Percentiles rank a stretch among this genome's conserved stretches.
Evolutionary conservation across 2,113 vertebrate species (phyloP).

Genomic region (Nothoprocta perdicaria): DNA sequence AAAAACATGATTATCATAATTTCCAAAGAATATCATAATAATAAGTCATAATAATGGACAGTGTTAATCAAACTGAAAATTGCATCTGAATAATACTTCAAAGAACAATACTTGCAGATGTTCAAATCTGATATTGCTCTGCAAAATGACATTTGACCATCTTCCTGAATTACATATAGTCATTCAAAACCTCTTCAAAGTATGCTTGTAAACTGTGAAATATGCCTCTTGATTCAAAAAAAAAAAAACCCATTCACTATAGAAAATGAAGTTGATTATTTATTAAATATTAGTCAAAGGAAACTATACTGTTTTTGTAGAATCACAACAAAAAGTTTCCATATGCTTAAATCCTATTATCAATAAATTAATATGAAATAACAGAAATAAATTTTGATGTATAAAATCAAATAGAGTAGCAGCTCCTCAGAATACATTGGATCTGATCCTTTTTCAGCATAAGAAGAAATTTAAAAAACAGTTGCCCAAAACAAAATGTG

Average conservation of each 20-base stretch:
- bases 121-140: not conserved
- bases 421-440: not conserved
- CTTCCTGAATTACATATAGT: not conserved
- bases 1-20: not conserved
- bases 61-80: not conserved
- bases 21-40: not conserved
- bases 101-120: not conserved
- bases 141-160: not conserved
- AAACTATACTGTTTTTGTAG: not conserved
- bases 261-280: not conserved
- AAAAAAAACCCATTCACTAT: not conserved
- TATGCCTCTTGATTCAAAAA: not conserved
- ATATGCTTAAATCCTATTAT: not conserved
- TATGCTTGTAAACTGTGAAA: not conserved
- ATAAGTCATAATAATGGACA: not conserved
- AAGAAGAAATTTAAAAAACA: not conserved
- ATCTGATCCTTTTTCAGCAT: not conserved
- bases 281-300: not conserved
- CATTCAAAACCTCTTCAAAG: not conserved
- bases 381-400: not conserved
- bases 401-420: not conserved
- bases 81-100: conserved; percentile 25
- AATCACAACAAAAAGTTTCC: not conserved
- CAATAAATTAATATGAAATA: not conserved
- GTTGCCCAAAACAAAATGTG: not conserved